These are phyloP conservation scores for Epinephelus coioides DNA, from an alignment of 2,797 vertebrate species.

Conservation along the genomic window DNA sequence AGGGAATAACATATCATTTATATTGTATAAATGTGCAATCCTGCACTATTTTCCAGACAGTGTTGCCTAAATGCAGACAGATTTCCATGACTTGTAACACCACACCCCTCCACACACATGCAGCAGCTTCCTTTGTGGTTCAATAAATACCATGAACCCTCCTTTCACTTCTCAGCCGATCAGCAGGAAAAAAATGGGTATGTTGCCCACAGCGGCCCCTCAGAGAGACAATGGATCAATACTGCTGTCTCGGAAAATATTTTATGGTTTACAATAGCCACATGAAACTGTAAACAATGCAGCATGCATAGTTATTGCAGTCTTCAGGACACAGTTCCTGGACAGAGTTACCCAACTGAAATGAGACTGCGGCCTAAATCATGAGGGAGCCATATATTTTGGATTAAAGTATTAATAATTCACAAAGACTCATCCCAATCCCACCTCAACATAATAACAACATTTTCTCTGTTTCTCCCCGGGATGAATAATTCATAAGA, in stretches of 20 bases:
- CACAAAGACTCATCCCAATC: slow-evolving; percentile 22
- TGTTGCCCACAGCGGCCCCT: slow-evolving; percentile 10
- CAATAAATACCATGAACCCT: slow-evolving; percentile 31
- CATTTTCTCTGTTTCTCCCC: slow-evolving; percentile 16
- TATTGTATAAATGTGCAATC: background rate
- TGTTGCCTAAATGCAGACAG: background rate
- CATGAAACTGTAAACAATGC: slow-evolving; percentile 40
- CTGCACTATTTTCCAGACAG: background rate
- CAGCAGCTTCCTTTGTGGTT: slow-evolving; percentile 26
- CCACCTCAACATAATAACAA: slow-evolving; percentile 23
- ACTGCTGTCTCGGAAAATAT: slow-evolving; percentile 18
- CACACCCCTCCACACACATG: background rate
- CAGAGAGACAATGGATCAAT: slow-evolving; percentile 43
- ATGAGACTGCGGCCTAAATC: slow-evolving; percentile 14
- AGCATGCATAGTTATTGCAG: background rate
- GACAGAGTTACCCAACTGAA: slow-evolving; percentile 7
- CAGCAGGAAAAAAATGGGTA: slow-evolving; percentile 34
- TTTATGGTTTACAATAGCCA: slow-evolving; percentile 29
- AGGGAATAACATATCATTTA: slow-evolving; percentile 2
- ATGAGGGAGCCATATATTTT: slow-evolving; percentile 20
- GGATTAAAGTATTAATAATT: slow-evolving; percentile 58
- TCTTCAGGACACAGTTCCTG: slow-evolving; percentile 6
- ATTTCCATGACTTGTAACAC: background rate
- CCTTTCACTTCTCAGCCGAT: slow-evolving; percentile 24
- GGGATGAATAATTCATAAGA: slow-evolving; percentile 68